Evolutionary conservation across 2,113 vertebrate species (phyloP).

Genomic region (Cyanocitta stelleri): DNA sequence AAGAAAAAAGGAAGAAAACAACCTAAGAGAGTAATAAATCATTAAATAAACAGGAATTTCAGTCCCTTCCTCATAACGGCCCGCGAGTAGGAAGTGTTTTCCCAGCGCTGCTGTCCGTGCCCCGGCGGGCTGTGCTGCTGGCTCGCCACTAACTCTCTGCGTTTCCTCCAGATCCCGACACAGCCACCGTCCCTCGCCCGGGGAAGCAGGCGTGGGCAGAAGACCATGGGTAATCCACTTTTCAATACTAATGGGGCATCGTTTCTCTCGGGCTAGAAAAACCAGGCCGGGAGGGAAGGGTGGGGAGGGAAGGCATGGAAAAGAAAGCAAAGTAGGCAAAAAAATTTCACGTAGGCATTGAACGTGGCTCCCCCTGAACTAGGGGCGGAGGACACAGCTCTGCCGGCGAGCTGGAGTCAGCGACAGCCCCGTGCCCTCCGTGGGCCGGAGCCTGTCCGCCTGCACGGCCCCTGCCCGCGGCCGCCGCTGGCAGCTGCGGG

Average conservation of each 20-base stretch:
- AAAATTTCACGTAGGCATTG: constrained; percentile 17
- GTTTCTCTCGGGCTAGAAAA: not conserved
- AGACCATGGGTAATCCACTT: constrained; percentile 6
- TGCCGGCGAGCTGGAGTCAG: not conserved
- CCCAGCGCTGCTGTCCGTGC: not conserved
- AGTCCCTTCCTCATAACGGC: constrained; percentile 36
- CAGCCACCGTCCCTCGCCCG: not conserved
- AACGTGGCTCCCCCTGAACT: constrained; percentile 3
- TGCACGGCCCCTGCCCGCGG: not conserved
- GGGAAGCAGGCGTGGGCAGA: not conserved
- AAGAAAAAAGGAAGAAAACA: not conserved
- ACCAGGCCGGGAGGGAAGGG: not conserved
- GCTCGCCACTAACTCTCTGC: constrained; percentile 8
- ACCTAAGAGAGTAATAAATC: constrained; percentile 51
- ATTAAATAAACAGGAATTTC: constrained; percentile 64
- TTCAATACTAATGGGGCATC: not conserved
- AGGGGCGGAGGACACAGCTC: not conserved
- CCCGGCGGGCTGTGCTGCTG: constrained; percentile 1
- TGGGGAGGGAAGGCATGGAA: not conserved
- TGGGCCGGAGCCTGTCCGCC: not conserved
- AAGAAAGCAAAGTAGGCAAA: not conserved
- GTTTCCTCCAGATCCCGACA: constrained; percentile 38
- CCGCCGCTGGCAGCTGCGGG: not conserved
- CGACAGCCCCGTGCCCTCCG: not conserved
- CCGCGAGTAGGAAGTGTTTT: constrained; percentile 27